Evolutionary conservation across 2,113 vertebrate genomes (phyloP).

Genomic region (Hemiscyllium ocellatum): DNA sequence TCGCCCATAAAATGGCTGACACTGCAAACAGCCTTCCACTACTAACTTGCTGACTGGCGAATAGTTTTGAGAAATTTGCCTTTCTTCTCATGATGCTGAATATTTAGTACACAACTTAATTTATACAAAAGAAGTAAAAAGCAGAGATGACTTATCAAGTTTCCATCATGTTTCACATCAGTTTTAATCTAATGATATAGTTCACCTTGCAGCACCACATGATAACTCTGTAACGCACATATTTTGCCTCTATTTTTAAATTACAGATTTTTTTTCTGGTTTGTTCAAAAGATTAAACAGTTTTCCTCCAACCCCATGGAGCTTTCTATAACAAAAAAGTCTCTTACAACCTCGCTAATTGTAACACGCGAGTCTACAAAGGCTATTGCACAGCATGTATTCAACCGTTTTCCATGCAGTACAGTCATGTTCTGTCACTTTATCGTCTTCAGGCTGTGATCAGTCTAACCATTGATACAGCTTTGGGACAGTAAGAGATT

Average conservation of each 20-base stretch:
- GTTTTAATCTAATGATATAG: not conserved
- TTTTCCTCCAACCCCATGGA: not conserved
- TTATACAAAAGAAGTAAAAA: not conserved
- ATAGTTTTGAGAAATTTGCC: too few relatives aligned
- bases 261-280: not conserved
- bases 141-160: not conserved
- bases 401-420: not conserved
- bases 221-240: not conserved
- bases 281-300: slow-evolving; percentile 2
- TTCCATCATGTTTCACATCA: not conserved
- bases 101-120: not conserved
- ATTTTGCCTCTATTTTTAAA: not conserved
- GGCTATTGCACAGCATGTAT: not conserved
- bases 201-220: not conserved
- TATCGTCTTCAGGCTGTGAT: not conserved
- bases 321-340: not conserved
- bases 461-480: not conserved
- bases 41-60: not conserved
- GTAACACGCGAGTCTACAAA: not conserved
- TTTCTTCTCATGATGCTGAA: too few relatives aligned
- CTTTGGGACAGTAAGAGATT: not conserved
- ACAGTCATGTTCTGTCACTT: not conserved
- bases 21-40: too few relatives aligned
- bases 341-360: not conserved
- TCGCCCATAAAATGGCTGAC: not conserved